Evolutionary conservation across 2,797 vertebrate species (phyloP).

Genomic region (Phalanger gymnotis): DNA sequence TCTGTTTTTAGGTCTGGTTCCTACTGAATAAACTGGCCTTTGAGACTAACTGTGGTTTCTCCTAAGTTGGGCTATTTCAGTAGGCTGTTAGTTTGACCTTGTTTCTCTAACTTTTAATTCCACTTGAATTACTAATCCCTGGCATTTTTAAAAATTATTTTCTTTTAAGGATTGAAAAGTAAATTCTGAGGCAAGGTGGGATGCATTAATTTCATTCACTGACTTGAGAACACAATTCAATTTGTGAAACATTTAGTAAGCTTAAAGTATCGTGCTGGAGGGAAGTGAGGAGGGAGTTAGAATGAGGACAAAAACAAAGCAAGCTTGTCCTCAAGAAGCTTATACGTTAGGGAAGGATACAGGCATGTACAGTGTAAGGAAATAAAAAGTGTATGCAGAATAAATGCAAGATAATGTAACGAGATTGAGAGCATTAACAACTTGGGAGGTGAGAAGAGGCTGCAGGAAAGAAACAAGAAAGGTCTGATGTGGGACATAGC

Average conservation of each 20-base stretch:
- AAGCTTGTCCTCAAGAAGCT: not conserved
- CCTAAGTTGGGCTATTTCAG: not conserved
- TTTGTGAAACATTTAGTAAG: not conserved
- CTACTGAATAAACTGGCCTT: conserved; percentile 2
- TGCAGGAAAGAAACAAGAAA: too few species aligned
- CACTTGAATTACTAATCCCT: not conserved
- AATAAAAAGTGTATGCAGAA: too few species aligned
- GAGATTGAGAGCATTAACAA: too few species aligned
- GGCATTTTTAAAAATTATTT: conserved; percentile 14
- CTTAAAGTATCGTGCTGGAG: not conserved
- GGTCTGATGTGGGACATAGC: too few species aligned
- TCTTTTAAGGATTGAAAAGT: not conserved
- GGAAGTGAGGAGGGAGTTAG: not conserved
- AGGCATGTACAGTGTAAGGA: too few species aligned
- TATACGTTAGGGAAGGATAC: not conserved
- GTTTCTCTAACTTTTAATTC: conserved; percentile 60
- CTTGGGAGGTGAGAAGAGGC: too few species aligned
- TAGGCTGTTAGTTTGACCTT: conserved; percentile 19
- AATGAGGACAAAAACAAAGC: not conserved
- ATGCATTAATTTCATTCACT: not conserved
- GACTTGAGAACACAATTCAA: not conserved
- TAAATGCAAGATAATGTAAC: too few species aligned
- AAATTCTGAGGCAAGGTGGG: conserved; percentile 45
- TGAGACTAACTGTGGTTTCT: conserved; percentile 31
- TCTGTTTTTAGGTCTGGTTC: conserved; percentile 24